Evolutionary conservation across 2,113 vertebrate species (phyloP), one percentile per base, ranked within the genome.

Genomic region (Vidua macroura): DNA sequence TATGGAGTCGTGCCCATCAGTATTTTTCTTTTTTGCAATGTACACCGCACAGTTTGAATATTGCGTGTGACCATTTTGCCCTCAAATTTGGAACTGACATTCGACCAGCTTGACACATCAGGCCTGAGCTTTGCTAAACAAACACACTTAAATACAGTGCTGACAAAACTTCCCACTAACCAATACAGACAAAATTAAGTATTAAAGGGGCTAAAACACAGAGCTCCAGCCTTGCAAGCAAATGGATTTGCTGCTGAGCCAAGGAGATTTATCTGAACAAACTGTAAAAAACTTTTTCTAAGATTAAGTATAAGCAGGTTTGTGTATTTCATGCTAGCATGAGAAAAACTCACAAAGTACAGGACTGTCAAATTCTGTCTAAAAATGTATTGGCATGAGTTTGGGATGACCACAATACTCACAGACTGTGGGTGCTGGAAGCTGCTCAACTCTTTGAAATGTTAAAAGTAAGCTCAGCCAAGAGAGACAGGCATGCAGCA

Each of bases 121-220:
- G 30, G 55, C 55, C 80, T 75, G 84, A 94, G 77, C 56, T 95
- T 96, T 92, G 62, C 85, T 84, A 91, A 94, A 59, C 39, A 94
- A 73, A 85, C 70, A 77, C 39, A 31, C 51, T 89, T 63, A 86
- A 92, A 88, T 43, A 48, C 14, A 82, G 62, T 30, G 22, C 74
- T 93, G 73, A 72, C 63, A 91, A 80, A 96, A 58, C 37, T 77
- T 46, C 78, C 44, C 30, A 39, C n/a, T 41, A 74, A 78, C 74
- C 73, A 80, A 88, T 33, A 64, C 3, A 15, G 63, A 16, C 11
- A 58, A 78, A 88, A 82, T 85, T 80, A 87, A 83, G 28, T 76
- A 63, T 64, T 56, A 83, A 79, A 66, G 11, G 28, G 10, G 33
- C 70, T 92, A 69, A 78, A 90, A 84, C 46, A 85, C 18, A 8